Base-by-base conservation (phyloP, 2,113 vertebrate species). In the Trinectes maculatus region DNA sequence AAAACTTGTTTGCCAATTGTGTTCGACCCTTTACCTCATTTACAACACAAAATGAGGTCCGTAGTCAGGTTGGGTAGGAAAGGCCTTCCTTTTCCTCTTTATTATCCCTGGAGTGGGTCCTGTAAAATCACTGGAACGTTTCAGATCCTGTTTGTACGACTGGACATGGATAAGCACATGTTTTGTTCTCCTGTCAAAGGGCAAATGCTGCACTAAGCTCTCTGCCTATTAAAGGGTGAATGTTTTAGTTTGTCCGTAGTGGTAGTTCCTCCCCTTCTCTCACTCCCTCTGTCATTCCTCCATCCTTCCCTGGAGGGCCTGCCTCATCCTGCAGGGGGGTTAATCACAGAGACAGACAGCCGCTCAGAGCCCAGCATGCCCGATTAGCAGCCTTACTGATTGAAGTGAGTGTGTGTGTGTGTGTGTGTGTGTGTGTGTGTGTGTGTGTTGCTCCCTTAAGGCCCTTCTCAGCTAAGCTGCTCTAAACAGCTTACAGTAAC, bases 401-500 rank as follows among this genome's bases (percentile, higher is more conserved):
- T 77, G 75, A 55, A 62, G 72, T 55, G 33, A 8, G 8, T 11
- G 22, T 47, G 44, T 47, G 49, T 80, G 48, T 74, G 60, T 78
- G 73, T 79, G 70, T 68, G 19, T 80, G n/a, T n/a, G 72, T 55
- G 33, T 4, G 8, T 11, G 22, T 47, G 44, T 47, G 49, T 80
- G 48, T 74, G 60, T 78, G 73, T 79, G 70, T 68, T 19, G 78
- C 33, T 72, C 18, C 78, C 60, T 74, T 60, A 74, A 69, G 81
- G 56, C 42, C 58, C 83, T 71, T 64, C 71, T 71, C 61, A 49
- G 65, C 74, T 85, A 89, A 87, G 85, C 87, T 83, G 60, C 12
- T 71, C 72, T 90, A 85, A 91, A 85, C 81, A 56, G 89, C 86
- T 91, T 91, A 90, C 76, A 77, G 66, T 67, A 71, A 80, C 60